These are phyloP conservation scores for Leptopilina myrica DNA, from an alignment of 2,888 invertebrate species.

Conservation along the genomic window DNA sequence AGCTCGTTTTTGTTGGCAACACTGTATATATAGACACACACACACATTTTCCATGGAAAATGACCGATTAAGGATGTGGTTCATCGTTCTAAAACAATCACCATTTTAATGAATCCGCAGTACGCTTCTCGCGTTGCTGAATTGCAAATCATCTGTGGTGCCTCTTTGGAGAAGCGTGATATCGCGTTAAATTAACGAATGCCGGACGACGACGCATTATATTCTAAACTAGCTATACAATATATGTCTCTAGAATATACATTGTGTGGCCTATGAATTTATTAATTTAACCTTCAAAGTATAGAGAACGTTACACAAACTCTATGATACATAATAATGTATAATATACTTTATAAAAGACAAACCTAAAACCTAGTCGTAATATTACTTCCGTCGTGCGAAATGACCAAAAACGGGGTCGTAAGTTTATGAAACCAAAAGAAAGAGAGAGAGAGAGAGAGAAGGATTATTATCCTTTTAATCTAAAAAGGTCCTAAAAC, in stretches of 20 bases:
- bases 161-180: constrained; percentile 24
- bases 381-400: constrained; percentile 1
- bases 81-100: constrained; percentile 35
- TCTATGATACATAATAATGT: no score
- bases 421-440: not conserved
- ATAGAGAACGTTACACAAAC: constrained; percentile 6
- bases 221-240: not conserved
- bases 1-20: constrained; percentile 6
- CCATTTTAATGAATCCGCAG: constrained; percentile 34
- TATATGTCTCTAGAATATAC: not conserved
- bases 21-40: no score
- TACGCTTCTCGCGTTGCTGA: not conserved
- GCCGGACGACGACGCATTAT: constrained; percentile 5
- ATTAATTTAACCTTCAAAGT: constrained; percentile 38
- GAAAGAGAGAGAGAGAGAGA: not conserved
- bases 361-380: constrained; percentile 5
- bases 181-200: constrained; percentile 29
- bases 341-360: not conserved
- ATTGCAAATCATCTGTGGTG: constrained; percentile 21
- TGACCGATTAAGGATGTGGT: constrained; percentile 23
- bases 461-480: constrained; percentile 5
- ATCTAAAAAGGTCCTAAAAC: not conserved
- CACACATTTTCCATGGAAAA: constrained; percentile 29
- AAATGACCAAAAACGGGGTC: constrained; percentile 29
- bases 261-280: constrained; percentile 25